Base-by-base conservation (phyloP, 2,888 invertebrate species). In the Conomelus anceps region DNA sequence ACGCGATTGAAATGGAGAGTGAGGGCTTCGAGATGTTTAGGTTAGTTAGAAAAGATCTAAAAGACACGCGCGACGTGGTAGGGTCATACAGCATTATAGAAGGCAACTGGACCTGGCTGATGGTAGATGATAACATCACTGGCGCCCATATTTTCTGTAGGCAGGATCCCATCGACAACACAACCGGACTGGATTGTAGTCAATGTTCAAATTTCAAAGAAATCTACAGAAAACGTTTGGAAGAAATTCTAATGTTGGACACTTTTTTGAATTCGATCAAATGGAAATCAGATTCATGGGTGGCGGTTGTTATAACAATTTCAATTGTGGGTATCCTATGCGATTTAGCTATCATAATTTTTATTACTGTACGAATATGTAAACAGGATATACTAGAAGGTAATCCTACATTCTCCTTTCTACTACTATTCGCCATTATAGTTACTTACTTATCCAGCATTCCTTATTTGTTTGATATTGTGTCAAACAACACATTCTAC, bases 301-400 rank as follows among this genome's bases (percentile, higher is more conserved):
- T 96, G 87, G 95, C 95, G 29, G 95, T 95, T 20, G 94, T 95
- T 89, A 92, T 96, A 90, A 95, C 96, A 0, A 94, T 96, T 3
- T 95, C 96, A n/a, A 94, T 95, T 26, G 94, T 96, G 22, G 96
- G 96, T 0, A 94, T 95, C 23, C 92, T 96, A 1, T 95, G 96
- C 86, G 95, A 96, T 91, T 92, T 96, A 88, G 95, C 96, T 11
- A 95, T 96, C 86, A 93, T 95, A 26, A 94, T 95, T 88, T 96
- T 96, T 92, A 94, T 97, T 87, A 93, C 95, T 84, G 94, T 95
- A 85, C 94, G 96, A 34, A 94, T 96, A 87, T 95, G 95, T 90
- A 94, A 95, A 91, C 95, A 95, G 86, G 95, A 96, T 91, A 94
- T 95, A 17, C 94, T 96, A 23, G 96, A 96, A 92, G 96, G 96